A percentile compares a stretch with the other conserved stretches of the same genome.
phyloP scores from a whole-genome alignment of 2,888 invertebrate species.

The Suillia variegata region DNA sequence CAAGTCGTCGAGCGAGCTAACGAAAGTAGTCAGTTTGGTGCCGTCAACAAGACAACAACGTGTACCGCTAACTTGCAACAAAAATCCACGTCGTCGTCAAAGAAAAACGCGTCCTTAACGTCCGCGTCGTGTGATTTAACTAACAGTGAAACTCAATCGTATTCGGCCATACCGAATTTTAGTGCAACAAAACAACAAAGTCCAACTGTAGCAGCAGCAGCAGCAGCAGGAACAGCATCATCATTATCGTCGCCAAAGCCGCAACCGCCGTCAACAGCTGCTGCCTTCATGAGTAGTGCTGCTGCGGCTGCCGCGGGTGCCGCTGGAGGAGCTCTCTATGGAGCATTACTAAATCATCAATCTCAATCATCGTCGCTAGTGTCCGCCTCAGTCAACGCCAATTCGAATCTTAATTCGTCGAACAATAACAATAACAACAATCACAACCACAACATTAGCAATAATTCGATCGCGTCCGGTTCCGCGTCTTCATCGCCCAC shows the following conservation, averaged over 20 bases:
- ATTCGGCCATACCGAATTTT: constrained; percentile 7
- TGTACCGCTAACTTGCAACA: constrained; percentile 37
- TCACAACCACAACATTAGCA: constrained; percentile 9
- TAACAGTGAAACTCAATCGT: constrained; percentile 13
- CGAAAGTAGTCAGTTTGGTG: constrained; percentile 56
- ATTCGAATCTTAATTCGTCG: constrained; percentile 19
- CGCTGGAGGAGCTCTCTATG: constrained; percentile 84
- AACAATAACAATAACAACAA: constrained; percentile 22
- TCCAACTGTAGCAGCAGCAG: constrained; percentile 18
- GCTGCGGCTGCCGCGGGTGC: constrained; percentile 74
- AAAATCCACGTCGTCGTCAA: constrained; percentile 6
- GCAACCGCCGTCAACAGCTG: constrained; percentile 43
- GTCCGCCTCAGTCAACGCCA: constrained; percentile 25
- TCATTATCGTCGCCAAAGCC: not conserved
- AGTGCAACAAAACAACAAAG: constrained; percentile 19
- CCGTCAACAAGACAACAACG: constrained; percentile 59
- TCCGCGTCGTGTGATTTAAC: constrained; percentile 17
- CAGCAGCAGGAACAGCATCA: constrained; percentile 18
- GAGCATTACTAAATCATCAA: constrained; percentile 82
- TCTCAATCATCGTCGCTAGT: constrained; percentile 19
- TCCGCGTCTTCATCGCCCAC: constrained; percentile 39
- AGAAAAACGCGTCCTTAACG: constrained; percentile 15
- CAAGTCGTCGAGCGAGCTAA: constrained; percentile 43
- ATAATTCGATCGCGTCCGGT: constrained; percentile 36
- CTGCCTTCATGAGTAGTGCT: constrained; percentile 74